phyloP scores from a whole-genome alignment of 2,797 vertebrate species.

The Pygocentrus nattereri region DNA sequence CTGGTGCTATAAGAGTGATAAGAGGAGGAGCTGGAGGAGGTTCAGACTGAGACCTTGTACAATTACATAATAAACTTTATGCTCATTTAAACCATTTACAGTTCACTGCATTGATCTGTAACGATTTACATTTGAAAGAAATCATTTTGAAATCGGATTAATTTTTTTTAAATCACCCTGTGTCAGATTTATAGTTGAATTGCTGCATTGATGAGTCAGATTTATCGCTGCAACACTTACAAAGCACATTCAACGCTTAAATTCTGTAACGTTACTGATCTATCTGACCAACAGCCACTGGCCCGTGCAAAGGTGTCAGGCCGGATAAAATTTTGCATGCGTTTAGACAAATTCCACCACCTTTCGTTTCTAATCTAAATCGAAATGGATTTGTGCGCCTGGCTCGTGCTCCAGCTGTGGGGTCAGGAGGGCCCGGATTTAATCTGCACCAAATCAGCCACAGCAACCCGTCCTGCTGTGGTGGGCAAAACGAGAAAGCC shows the following conservation, averaged over 20 bases:
- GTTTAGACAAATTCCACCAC: conserved; percentile 56
- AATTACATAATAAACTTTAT: too few relatives aligned
- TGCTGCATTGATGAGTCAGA: too few relatives aligned
- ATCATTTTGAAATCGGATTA: too few relatives aligned
- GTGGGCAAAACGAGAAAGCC: conserved; percentile 49
- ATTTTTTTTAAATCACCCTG: too few relatives aligned
- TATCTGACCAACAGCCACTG: background rate
- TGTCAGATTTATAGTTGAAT: background rate
- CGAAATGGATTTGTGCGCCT: conserved; percentile 63
- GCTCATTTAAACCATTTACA: too few relatives aligned
- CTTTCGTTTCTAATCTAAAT: conserved; percentile 68
- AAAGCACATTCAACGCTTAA: background rate
- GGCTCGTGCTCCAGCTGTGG: conserved; percentile 69
- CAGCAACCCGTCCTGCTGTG: background rate
- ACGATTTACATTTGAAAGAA: too few relatives aligned
- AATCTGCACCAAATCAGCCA: conserved; percentile 67
- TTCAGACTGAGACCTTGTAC: too few relatives aligned
- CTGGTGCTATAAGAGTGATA: too few relatives aligned
- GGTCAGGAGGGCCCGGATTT: conserved; percentile 67
- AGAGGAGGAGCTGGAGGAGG: too few relatives aligned
- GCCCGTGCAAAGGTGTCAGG: background rate
- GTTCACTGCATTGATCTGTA: too few relatives aligned
- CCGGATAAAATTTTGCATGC: conserved; percentile 67
- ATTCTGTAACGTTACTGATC: background rate
- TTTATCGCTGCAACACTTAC: background rate